Percentiles rank a stretch among this genome's conserved stretches.
phyloP scores from a whole-genome alignment of 2,888 invertebrate species.

The Halocaridina rubra region DNA sequence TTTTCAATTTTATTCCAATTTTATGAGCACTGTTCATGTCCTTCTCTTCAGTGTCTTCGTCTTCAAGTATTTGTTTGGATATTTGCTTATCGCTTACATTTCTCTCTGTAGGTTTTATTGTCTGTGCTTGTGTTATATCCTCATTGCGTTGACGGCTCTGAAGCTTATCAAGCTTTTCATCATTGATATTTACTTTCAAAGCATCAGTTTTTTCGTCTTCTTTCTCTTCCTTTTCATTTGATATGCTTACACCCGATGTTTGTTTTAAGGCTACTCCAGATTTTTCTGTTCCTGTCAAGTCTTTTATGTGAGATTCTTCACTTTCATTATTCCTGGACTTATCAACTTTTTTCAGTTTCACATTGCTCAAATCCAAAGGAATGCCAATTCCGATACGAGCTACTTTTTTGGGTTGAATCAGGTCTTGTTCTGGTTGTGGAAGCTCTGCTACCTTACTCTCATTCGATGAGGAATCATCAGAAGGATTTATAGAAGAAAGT shows the following conservation, averaged over 20 bases:
- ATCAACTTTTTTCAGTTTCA: slow-evolving; percentile 15
- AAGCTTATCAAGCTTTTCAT: no score
- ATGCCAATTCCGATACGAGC: not conserved
- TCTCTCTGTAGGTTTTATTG: no score
- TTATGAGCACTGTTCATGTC: not conserved
- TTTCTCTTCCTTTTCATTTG: not conserved
- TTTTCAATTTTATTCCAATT: no score
- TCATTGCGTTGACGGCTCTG: no score
- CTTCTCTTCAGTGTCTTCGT: not conserved
- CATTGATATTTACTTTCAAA: no score
- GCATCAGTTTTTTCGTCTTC: no score
- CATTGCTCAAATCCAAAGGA: not conserved
- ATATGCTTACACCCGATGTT: not conserved
- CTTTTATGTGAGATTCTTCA: no score
- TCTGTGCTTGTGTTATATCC: no score
- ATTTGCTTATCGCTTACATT: not conserved
- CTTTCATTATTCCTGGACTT: not conserved
- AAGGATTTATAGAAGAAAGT: not conserved
- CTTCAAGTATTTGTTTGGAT: not conserved
- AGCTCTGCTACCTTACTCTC: not conserved
- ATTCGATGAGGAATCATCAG: not conserved
- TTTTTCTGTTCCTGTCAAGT: no score
- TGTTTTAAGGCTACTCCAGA: not conserved
- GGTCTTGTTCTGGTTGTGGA: not conserved
- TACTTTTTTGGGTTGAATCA: slow-evolving; percentile 29